Conservation (phyloP, 2,888 invertebrate genomes). For the Agonopterix arenella region DNA sequence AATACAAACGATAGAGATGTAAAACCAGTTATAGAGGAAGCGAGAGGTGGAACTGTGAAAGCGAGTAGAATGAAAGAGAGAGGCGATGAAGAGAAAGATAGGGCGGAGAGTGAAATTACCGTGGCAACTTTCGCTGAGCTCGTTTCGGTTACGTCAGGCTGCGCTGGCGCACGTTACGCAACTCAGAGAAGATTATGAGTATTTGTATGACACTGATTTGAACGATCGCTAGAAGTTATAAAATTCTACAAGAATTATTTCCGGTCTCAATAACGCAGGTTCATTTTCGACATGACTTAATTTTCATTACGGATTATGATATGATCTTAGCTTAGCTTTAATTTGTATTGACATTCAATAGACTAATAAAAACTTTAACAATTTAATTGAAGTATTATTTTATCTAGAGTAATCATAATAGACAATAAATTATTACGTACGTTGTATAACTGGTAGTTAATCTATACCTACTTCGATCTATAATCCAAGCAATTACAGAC, state of each 20-base stretch:
- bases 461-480: no score
- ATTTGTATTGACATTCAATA: constrained; percentile 4
- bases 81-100: constrained; percentile 50
- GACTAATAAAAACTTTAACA: neutral
- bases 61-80: constrained; percentile 35
- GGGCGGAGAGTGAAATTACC: constrained; percentile 67
- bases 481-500: neutral
- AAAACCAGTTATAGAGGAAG: constrained; percentile 30
- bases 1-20: constrained; percentile 32
- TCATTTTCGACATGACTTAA: constrained; percentile 8
- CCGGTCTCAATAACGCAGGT: constrained; percentile 24
- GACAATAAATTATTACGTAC: no score
- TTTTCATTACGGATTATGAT: neutral
- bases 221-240: constrained; percentile 60
- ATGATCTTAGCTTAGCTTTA: neutral
- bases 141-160: constrained; percentile 67
- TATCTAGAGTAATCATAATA: no score
- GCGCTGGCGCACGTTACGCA: constrained; percentile 49
- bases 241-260: constrained; percentile 47
- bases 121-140: constrained; percentile 71
- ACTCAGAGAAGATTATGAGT: constrained; percentile 59
- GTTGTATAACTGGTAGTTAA: no score
- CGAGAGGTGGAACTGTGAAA: constrained; percentile 25
- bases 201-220: constrained; percentile 66
- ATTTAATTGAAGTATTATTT: neutral